Conservation (phyloP, 2,797 vertebrate species). For the Alauda arvensis region DNA sequence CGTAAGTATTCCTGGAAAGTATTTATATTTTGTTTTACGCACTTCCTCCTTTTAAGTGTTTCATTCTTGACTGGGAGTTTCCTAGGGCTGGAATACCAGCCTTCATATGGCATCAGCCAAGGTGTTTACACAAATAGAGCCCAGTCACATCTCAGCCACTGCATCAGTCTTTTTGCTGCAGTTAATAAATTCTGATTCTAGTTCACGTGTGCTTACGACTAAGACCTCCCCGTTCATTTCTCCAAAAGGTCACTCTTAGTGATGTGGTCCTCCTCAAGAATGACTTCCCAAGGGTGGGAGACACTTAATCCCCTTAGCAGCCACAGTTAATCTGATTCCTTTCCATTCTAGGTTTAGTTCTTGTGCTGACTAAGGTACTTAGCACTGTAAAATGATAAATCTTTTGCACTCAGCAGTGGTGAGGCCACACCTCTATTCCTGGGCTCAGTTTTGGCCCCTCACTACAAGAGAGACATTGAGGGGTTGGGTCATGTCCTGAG, state of each 20-base stretch:
- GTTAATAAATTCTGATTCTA: neutral
- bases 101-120: rapidly evolving
- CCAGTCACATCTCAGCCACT: rapidly evolving
- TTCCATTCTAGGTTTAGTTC: neutral
- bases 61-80: neutral
- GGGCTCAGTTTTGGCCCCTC: neutral
- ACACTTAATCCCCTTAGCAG: neutral
- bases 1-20: neutral
- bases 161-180: neutral
- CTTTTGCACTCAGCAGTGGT: neutral
- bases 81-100: neutral
- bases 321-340: neutral
- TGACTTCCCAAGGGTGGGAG: neutral
- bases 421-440: rapidly evolving
- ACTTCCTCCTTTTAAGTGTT: neutral
- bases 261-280: neutral
- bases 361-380: neutral
- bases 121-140: neutral
- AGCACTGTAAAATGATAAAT: neutral
- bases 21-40: neutral
- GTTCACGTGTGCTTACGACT: rapidly evolving
- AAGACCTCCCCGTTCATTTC: neutral
- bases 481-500: rapidly evolving
- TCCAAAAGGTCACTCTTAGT: neutral
- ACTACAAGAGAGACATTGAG: rapidly evolving